Evolutionary conservation across 2,113 vertebrate genomes (phyloP), one percentile per base, ranked within the genome.

Genomic region (Gallinago media): DNA sequence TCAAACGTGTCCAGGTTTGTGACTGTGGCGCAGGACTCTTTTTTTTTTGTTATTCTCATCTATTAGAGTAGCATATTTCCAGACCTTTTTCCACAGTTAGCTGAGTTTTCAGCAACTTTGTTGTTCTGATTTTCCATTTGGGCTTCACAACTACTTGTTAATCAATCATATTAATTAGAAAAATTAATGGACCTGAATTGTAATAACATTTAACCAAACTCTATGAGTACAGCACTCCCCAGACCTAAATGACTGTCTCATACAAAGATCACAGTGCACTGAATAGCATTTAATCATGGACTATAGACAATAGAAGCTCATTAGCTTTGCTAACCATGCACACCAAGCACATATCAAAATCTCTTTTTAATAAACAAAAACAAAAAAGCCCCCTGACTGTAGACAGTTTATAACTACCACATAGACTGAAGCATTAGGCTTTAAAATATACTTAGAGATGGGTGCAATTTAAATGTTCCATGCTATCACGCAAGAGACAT

Each of bases 151-250:
- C 16, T 80, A 77, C 59, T 94, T 93, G 89, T 91, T 56, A 96
- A 92, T 94, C 73, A 87, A 85, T 92, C 63, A 88, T 50, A 94
- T 95, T 94, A 96, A 94, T 95, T 96, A 89, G 65, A 87, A 93
- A 94, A 95, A 89, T 78, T 87, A 89, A 89, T 89, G 89, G 95
- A 85, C 84, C 58, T 5, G 9, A 93, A 72, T 68, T 93, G 70
- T 49, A 96, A 85, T 92, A 96, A 92, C 49, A 85, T 93, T 96
- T 92, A 94, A 75, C 34, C 73, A 91, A 92, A 34, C 47, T 75
- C 29, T 61, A 3, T n/a, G 58, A 87, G 49, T 78, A 80, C 47
- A 95, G 49, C 63, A 32, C 80, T 95, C 82, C 68, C 47, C 4
- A 4, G 66, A 93, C 63, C 62, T 87, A 80, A 93, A 95, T 75